A percentile compares a stretch with the other conserved stretches of the same genome.
phyloP scores from a whole-genome alignment of 2,113 vertebrate genomes.

The Oryzias melastigma region DNA sequence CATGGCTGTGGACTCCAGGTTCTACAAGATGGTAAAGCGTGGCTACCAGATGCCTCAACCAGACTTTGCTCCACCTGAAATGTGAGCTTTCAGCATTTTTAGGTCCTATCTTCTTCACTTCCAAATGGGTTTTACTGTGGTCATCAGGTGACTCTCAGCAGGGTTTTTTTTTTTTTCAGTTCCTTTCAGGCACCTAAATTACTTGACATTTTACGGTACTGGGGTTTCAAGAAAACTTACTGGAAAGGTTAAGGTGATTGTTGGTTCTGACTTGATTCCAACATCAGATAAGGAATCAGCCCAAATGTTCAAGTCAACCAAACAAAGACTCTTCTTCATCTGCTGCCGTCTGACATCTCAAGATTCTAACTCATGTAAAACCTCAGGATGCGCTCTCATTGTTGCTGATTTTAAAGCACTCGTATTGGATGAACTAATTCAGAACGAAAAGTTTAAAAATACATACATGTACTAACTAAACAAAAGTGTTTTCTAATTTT shows the following conservation, averaged over 20 bases:
- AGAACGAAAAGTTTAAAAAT: constrained; percentile 5
- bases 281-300: constrained; percentile 5
- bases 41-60: constrained; percentile 96
- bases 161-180: constrained; percentile 15
- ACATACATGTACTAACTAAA: too few relatives aligned
- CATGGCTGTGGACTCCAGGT: constrained; percentile 90
- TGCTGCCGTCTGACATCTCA: constrained; percentile 23
- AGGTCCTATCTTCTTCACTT: background rate
- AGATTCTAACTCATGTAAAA: constrained; percentile 23
- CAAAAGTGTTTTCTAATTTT: too few relatives aligned
- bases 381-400: constrained; percentile 27
- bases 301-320: constrained; percentile 5
- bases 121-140: too few relatives aligned
- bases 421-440: background rate
- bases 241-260: background rate
- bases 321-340: constrained; percentile 42
- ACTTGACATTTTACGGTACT: background rate
- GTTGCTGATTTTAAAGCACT: constrained; percentile 12
- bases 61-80: constrained; percentile 84
- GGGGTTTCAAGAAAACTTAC: background rate
- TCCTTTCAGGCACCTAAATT: background rate
- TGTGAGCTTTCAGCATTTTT: constrained; percentile 76
- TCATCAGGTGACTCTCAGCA: constrained; percentile 41
- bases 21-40: constrained; percentile 94
- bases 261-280: constrained; percentile 3